Base-by-base conservation (phyloP, 92 coral and sea anemone species). In the Porites rus region DNA sequence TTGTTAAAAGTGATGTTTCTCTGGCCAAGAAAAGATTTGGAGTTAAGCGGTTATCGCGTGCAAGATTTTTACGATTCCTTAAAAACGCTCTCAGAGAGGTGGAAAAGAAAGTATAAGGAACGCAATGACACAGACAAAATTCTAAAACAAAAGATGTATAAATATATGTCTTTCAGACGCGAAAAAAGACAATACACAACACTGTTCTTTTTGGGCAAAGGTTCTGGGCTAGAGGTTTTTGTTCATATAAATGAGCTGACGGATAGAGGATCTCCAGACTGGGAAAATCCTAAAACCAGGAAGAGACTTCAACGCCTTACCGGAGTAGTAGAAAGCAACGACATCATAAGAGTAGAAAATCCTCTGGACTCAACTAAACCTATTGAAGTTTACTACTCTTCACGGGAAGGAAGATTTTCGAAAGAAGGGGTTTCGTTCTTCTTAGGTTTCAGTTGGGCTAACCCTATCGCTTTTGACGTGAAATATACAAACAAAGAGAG, bases 1-100 rank as follows among this genome's bases (percentile, higher is more conserved):
- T 56, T 88, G 65, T 46, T 88, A 6, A 88, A 82, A 62, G 87
- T 88, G 38, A 82, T 88, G 88, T 88, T 88, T 67, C 91, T 88
- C 10, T 88, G 91, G 91, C 91, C 91, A 1, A 75, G 83, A 43
- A 58, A 75, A 68, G 83, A 67, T 56, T 28, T 88, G 54, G 83
- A 75, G 59, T 73, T 88, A 54, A 74, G 31, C 18, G 14, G 46
- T 59, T 69, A 76, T 67, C 18, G 76, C 24, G 64, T 80, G 5
- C 22, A 80, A 51, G 74, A 53, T 28, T 80, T 80, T 54, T 80
- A 80, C n/a, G 76, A 69, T 19, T n/a, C 76, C 4, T 22, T 68
- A 51, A 28, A 25, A 53, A 24, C 16, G 19, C 85, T 80, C 54
- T 25, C 10, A 4, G 63, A 24, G 8, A 54, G 76, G 9, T 80